phyloP scores from a whole-genome alignment of 2,113 vertebrate species.

The Tylochromis polylepis region DNA sequence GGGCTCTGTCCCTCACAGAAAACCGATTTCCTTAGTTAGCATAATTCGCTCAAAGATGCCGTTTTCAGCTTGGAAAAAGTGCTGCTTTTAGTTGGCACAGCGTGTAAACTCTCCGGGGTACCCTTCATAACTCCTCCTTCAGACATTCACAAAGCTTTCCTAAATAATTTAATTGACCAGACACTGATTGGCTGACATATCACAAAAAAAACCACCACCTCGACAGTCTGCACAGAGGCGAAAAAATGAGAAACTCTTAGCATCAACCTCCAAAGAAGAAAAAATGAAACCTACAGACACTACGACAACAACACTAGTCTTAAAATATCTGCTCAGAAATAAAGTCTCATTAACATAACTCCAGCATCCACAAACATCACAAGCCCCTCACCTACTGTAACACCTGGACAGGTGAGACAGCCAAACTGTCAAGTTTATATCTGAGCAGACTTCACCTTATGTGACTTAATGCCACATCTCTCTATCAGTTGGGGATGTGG shows the following conservation, averaged over 20 bases:
- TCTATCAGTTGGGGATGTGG: not conserved
- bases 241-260: not conserved
- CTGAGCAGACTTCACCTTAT: not conserved
- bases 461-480: not conserved
- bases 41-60: not conserved
- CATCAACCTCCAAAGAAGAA: not conserved
- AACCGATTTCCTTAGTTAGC: not conserved
- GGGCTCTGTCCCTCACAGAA: not conserved
- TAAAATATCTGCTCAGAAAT: not conserved
- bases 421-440: not conserved
- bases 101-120: not conserved
- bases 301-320: not conserved
- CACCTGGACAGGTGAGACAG: not conserved
- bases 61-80: not conserved
- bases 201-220: not conserved
- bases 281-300: not conserved
- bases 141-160: not conserved
- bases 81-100: not conserved
- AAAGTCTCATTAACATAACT: not conserved
- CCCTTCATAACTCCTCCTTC: not conserved
- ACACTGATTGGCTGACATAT: accelerated
- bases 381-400: not conserved
- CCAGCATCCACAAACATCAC: not conserved
- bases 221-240: not conserved
- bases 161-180: not conserved